Base-by-base conservation (phyloP, 2,888 invertebrate genomes). In the Phalera bucephala region DNA sequence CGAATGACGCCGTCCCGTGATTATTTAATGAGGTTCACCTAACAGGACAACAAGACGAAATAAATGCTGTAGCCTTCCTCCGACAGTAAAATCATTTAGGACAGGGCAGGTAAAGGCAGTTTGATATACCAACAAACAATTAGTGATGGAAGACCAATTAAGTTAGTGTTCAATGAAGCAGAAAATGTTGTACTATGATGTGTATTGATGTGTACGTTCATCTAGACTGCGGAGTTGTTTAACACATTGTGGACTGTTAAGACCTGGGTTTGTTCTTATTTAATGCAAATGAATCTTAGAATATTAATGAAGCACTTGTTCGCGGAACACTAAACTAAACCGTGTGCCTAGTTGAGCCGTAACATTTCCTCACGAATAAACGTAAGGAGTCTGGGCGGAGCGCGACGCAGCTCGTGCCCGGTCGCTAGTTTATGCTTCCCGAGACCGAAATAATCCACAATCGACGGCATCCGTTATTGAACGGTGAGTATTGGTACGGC, bases 361-460 rank as follows among this genome's bases (percentile, higher is more conserved):
- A 57, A 49, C 55, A 66, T 75, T 79, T 81, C 77, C 79, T 82
- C 75, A 78, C 73, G 75, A 68, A 3, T 17, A 17, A 3, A 74
- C 64, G 53, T 50, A 51, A 40, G 41, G 44, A 45, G 49, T 45
- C 49, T 68, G 62, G 71, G 74, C 65, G 67, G 64, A 35, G 59
- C 50, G 43, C 47, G 34, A 45, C 42, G 52, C 29, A 47, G 35
- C 46, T 52, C 45, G 50, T 48, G 11, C 37, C 37, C 45, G 68
- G 69, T 68, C 53, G 60, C 65, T 61, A 71, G 76, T 80, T 80
- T 80, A 81, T 74, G 70, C 78, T 82, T 82, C 72, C 80, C 80
- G 80, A 74, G 85, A 80, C 84, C 74, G 65, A 88, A 89, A 89
- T 87, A 87, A 72, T 78, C 73, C 66, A 78, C 80, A 82, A 85